Evolutionary conservation across 2,888 invertebrate genomes (phyloP).

Genomic region (Disparrhopalites patrizii): DNA sequence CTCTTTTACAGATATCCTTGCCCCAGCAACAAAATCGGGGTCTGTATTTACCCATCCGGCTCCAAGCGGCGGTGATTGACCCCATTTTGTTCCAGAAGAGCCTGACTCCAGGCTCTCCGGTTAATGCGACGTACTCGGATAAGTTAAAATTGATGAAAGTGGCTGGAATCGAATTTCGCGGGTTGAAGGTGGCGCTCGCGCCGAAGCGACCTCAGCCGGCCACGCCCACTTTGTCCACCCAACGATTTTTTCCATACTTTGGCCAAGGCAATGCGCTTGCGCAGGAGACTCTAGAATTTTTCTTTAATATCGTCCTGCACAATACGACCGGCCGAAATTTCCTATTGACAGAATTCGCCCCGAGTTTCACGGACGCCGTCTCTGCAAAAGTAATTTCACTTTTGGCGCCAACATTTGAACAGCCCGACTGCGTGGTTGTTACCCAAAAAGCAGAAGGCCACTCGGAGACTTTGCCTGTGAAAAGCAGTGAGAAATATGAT

Average conservation of each 20-base stretch:
- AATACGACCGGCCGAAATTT: not conserved
- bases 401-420: not conserved
- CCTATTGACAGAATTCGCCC: not conserved
- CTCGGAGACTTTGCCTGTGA: not conserved
- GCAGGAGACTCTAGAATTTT: not conserved
- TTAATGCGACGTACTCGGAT: slow-evolving; percentile 51
- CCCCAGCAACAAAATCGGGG: slow-evolving; percentile 65
- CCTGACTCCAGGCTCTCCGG: not conserved
- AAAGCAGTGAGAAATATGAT: not conserved
- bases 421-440: not conserved
- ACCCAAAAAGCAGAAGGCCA: not conserved
- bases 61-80: slow-evolving; percentile 66
- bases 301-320: not conserved
- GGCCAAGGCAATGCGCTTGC: not conserved
- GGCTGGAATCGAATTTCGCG: slow-evolving; percentile 73
- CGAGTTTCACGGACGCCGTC: not conserved
- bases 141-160: slow-evolving; percentile 58
- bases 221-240: slow-evolving; percentile 50
- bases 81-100: slow-evolving; percentile 51
- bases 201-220: slow-evolving; percentile 61
- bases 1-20: slow-evolving; percentile 78
- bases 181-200: slow-evolving; percentile 71
- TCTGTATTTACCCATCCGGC: slow-evolving; percentile 70
- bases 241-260: slow-evolving; percentile 20
- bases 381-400: not conserved